Conservation (phyloP, 2,113 vertebrate species). For the Jaculus jaculus region DNA sequence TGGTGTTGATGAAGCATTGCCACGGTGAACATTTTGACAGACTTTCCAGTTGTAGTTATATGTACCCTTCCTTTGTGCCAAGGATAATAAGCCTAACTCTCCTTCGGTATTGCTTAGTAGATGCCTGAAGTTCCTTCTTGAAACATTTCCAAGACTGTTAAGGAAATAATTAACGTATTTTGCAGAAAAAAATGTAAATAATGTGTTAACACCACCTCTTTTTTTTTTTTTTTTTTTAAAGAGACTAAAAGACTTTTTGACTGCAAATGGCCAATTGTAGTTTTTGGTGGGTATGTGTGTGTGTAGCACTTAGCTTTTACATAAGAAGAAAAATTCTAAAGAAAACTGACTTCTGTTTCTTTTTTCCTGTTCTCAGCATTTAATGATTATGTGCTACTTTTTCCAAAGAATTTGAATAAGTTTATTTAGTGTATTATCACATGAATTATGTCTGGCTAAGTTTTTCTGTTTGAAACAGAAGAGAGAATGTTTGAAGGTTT, state of each 20-base stretch:
- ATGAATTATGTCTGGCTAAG: background rate
- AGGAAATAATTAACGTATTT: background rate
- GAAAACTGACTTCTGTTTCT: background rate
- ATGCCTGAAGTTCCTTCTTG: conserved; percentile 13
- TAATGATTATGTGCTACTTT: background rate
- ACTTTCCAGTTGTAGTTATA: background rate
- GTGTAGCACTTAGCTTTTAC: background rate
- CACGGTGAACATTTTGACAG: conserved; percentile 4
- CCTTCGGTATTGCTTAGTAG: background rate
- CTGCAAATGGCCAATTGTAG: background rate
- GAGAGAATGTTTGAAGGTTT: conserved; percentile 14
- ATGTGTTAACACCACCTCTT: background rate
- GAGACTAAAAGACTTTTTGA: conserved; percentile 15
- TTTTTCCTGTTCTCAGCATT: background rate
- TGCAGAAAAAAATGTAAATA: conserved; percentile 45
- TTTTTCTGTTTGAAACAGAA: conserved; percentile 45
- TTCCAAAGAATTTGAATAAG: background rate
- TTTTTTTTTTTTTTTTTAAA: background rate
- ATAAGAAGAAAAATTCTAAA: conserved; percentile 33
- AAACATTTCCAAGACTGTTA: background rate
- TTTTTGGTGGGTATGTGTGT: background rate
- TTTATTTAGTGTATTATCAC: background rate
- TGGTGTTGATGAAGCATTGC: background rate
- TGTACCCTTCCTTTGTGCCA: background rate
- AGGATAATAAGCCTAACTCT: background rate